Conservation (phyloP, 2,797 vertebrate species). For the Tachyglossus aculeatus region DNA sequence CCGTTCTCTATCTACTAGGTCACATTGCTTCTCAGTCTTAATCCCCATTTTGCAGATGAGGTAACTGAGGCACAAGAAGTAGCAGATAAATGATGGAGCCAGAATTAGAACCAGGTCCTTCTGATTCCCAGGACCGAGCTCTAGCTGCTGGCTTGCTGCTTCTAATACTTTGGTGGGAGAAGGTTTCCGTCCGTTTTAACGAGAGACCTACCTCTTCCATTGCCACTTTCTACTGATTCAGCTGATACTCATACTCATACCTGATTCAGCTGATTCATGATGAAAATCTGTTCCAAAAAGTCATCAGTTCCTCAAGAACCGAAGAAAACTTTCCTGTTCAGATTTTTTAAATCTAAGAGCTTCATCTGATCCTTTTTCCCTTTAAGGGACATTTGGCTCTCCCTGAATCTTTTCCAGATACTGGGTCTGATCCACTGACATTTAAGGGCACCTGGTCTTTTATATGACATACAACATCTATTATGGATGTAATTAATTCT, state of each 20-base stretch:
- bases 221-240: background rate
- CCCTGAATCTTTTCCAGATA: background rate
- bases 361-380: background rate
- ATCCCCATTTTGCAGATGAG: too few relatives aligned
- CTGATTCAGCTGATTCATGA: background rate
- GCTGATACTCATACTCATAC: conserved; percentile 36
- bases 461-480: background rate
- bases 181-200: conserved; percentile 72
- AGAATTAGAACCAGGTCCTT: too few relatives aligned
- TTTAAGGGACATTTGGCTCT: background rate
- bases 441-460: background rate
- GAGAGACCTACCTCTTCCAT: conserved; percentile 37
- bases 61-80: too few relatives aligned
- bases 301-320: conserved; percentile 18
- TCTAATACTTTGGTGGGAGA: conserved; percentile 62
- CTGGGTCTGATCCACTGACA: background rate
- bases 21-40: too few relatives aligned
- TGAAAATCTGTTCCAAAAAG: conserved; percentile 5
- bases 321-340: conserved; percentile 37
- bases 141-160: conserved; percentile 30
- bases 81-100: too few relatives aligned
- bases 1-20: too few relatives aligned
- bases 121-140: too few relatives aligned
- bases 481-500: conserved; percentile 8
- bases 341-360: conserved; percentile 15